Conservation (phyloP, 2,113 vertebrate species). For the Amphiprion ocellaris region DNA sequence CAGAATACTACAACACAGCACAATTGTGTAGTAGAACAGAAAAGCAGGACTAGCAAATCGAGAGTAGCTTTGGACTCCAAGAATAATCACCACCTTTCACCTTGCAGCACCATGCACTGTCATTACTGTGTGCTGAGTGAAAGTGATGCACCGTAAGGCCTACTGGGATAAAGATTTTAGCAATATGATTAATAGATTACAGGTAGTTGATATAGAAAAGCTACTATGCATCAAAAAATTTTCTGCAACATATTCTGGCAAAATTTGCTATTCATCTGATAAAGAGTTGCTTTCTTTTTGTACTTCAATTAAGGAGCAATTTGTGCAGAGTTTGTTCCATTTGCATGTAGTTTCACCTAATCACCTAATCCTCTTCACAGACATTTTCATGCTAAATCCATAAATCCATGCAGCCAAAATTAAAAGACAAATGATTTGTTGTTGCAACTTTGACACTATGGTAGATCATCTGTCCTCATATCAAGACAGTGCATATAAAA, state of each 20-base stretch:
- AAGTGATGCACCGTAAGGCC: conserved; percentile 6
- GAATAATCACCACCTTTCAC: conserved; percentile 60
- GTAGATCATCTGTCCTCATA: conserved; percentile 4
- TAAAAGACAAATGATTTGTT: neutral
- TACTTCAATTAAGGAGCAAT: too few relatives aligned
- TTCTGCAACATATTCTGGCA: neutral
- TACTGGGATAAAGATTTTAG: neutral
- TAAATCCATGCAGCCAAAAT: neutral
- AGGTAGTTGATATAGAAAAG: neutral
- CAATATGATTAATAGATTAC: neutral
- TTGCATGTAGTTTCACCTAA: too few relatives aligned
- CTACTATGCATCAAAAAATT: neutral
- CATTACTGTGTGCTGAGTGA: conserved; percentile 7
- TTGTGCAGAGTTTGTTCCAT: too few relatives aligned
- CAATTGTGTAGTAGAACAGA: conserved; percentile 7
- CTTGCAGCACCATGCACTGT: conserved; percentile 16
- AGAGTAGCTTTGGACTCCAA: conserved; percentile 15
- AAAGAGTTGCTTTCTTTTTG: neutral
- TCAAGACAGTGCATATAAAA: conserved; percentile 12
- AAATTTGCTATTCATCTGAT: neutral
- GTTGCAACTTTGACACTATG: neutral
- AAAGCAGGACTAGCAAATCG: conserved; percentile 7
- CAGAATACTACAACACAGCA: neutral
- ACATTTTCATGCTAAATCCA: neutral
- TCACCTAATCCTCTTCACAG: too few relatives aligned